phyloP scores from a whole-genome alignment of 1,140 invertebrate species.

The Caenorhabditis tropicalis region DNA sequence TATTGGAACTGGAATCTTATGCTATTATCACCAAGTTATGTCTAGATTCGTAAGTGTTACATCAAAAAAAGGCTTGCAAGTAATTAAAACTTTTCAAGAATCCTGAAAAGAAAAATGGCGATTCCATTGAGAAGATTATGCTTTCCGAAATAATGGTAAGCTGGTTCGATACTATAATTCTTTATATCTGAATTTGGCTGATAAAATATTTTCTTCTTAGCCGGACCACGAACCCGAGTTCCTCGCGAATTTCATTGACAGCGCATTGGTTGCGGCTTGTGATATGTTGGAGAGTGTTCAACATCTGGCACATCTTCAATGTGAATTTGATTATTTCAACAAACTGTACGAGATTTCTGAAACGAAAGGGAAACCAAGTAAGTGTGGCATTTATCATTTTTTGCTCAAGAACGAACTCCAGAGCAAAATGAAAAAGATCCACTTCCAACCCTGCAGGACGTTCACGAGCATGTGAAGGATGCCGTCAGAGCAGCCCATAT shows the following conservation, averaged over 20 bases:
- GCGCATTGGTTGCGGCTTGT: background rate
- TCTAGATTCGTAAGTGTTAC: background rate
- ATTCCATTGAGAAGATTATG: background rate
- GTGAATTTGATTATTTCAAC: background rate
- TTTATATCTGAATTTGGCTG: no score
- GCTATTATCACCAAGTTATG: background rate
- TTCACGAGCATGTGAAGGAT: background rate
- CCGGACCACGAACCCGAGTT: background rate
- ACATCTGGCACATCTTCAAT: background rate
- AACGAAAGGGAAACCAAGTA: no score
- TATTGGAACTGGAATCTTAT: background rate
- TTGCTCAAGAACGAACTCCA: background rate
- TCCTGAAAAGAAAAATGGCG: background rate
- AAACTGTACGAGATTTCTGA: no score
- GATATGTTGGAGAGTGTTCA: conserved; percentile 6
- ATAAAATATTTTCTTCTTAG: background rate
- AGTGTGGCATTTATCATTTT: no score
- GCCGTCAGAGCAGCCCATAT: background rate
- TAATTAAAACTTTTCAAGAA: background rate
- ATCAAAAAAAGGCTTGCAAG: background rate
- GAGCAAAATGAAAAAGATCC: no score
- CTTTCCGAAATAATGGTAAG: background rate
- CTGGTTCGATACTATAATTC: no score
- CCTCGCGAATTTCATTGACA: background rate
- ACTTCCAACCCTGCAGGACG: background rate